phyloP scores from a whole-genome alignment of 37 sponge, comb jelly and placozoan genomes.

The Halichondria panicea region DNA sequence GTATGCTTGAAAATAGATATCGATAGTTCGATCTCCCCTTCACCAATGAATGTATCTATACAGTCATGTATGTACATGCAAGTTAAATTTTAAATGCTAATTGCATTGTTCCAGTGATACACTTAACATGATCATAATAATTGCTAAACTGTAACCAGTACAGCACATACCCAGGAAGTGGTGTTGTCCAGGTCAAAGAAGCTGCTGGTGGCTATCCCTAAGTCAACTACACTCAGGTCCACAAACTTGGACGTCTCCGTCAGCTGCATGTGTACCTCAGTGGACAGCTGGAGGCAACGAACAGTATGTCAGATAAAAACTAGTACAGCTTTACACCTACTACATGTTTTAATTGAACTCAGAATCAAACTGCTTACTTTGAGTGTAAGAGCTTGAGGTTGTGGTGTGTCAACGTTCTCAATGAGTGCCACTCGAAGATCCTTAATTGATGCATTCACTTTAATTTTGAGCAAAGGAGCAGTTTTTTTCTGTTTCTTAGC shows the following conservation, averaged over 20 bases:
- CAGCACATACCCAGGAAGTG: constrained; percentile 58
- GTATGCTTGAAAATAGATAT: no score
- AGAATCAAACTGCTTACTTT: not conserved
- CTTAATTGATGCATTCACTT: constrained; percentile 34
- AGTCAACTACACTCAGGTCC: constrained; percentile 29
- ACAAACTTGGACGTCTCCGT: constrained; percentile 34
- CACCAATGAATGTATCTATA: no score
- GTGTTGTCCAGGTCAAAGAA: constrained; percentile 48
- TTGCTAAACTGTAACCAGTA: no score
- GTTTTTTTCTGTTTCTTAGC: no score
- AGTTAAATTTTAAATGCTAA: no score
- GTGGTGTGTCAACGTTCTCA: constrained; percentile 33
- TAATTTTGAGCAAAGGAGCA: constrained; percentile 35
- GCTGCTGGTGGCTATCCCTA: constrained; percentile 50
- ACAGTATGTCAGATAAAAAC: no score
- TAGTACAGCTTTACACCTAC: not conserved
- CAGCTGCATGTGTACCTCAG: constrained; percentile 40
- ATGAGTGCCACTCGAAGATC: constrained; percentile 67
- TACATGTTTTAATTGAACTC: not conserved
- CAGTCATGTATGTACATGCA: no score
- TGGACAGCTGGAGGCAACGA: constrained; percentile 7
- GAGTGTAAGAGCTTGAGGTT: constrained; percentile 45
- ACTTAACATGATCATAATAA: no score
- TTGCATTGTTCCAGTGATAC: no score
- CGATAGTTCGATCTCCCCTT: no score